Evolutionary conservation across 2,888 invertebrate genomes (phyloP).

Genomic region (Clostera curtula): DNA sequence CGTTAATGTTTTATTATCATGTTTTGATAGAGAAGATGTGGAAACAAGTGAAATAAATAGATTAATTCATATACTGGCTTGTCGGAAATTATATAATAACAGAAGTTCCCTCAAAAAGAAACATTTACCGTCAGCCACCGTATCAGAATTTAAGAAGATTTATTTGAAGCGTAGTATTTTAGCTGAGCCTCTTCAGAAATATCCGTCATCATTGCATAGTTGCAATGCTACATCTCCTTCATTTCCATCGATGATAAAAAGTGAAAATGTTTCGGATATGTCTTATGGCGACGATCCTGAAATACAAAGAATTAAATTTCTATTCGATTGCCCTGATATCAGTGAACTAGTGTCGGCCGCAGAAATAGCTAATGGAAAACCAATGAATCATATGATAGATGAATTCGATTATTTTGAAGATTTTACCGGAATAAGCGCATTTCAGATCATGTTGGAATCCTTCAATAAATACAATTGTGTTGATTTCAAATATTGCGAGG

Average conservation of each 20-base stretch:
- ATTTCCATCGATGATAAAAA: slow-evolving; percentile 40
- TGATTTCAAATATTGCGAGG: slow-evolving; percentile 63
- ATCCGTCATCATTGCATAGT: slow-evolving; percentile 23
- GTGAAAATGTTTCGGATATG: slow-evolving; percentile 26
- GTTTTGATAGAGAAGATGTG: slow-evolving; percentile 53
- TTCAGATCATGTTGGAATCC: slow-evolving; percentile 49
- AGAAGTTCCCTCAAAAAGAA: slow-evolving; percentile 51
- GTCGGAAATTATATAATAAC: slow-evolving; percentile 56
- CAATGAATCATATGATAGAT: slow-evolving; percentile 48
- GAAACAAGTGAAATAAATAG: slow-evolving; percentile 52
- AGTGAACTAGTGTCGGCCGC: slow-evolving; percentile 57
- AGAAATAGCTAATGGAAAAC: slow-evolving; percentile 48
- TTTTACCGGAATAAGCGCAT: slow-evolving; percentile 38
- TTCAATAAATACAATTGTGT: slow-evolving; percentile 58
- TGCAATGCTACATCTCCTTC: slow-evolving; percentile 27
- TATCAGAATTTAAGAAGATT: slow-evolving; percentile 52
- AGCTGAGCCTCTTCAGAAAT: slow-evolving; percentile 46
- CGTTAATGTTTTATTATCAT: slow-evolving; percentile 50
- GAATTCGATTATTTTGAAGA: slow-evolving; percentile 63
- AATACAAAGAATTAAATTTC: slow-evolving; percentile 31
- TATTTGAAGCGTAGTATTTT: slow-evolving; percentile 57
- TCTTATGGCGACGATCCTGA: slow-evolving; percentile 26
- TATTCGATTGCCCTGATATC: slow-evolving; percentile 61
- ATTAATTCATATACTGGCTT: slow-evolving; percentile 52
- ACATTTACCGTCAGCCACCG: slow-evolving; percentile 33